phyloP scores from a whole-genome alignment of 30 jellyfish, hydroid and myxozoan genomes.

The Cassiopea xamachana region DNA sequence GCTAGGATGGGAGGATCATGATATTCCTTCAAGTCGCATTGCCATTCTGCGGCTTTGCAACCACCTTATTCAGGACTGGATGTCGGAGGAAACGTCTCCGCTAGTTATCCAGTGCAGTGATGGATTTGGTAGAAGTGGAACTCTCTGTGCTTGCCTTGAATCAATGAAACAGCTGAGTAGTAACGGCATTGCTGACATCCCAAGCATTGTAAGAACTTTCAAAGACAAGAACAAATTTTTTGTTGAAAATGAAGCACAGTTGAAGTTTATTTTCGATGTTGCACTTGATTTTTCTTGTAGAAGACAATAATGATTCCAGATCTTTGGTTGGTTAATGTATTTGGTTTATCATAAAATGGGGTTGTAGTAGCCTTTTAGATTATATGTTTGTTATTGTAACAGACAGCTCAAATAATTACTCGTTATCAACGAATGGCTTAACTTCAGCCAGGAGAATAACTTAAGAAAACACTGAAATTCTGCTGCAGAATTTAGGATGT shows the following conservation, averaged over 20 bases:
- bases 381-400: too few relatives aligned
- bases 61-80: constrained; percentile 32
- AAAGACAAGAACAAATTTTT: constrained; percentile 40
- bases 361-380: too few relatives aligned
- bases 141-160: constrained; percentile 53
- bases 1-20: constrained; percentile 72
- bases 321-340: not conserved
- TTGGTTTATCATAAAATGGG: too few relatives aligned
- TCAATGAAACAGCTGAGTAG: constrained; percentile 40
- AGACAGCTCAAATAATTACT: too few relatives aligned
- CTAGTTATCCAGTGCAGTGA: constrained; percentile 83
- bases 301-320: not conserved
- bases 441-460: too few relatives aligned
- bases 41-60: constrained; percentile 49
- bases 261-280: constrained; percentile 61
- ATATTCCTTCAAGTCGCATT: constrained; percentile 50
- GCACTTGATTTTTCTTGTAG: constrained; percentile 44
- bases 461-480: too few relatives aligned
- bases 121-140: constrained; percentile 88
- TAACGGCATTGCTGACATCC: constrained; percentile 58
- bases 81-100: constrained; percentile 62
- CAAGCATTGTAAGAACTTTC: constrained; percentile 34
- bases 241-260: constrained; percentile 70
- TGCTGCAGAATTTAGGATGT: too few relatives aligned
- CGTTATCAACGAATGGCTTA: too few relatives aligned